phyloP scores from a whole-genome alignment of 37 sponge, comb jelly and placozoan species.

The Haliclona indistincta region DNA sequence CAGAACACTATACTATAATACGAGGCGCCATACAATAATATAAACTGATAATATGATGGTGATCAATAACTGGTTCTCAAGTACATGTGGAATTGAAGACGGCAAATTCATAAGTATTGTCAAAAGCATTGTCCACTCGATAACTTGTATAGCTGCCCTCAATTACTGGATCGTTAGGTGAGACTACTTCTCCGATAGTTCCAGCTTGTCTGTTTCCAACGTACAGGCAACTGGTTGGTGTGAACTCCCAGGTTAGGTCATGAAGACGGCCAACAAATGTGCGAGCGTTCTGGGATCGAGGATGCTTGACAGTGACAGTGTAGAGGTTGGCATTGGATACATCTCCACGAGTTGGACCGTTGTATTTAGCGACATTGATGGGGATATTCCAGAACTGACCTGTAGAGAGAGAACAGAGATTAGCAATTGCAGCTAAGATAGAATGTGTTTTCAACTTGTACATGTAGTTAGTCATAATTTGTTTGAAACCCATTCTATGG shows the following conservation, averaged over 20 bases:
- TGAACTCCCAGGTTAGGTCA: conserved; percentile 33
- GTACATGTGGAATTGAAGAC: too few species aligned
- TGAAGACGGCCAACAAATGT: conserved; percentile 43
- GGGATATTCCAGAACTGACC: conserved; percentile 75
- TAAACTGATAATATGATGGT: too few species aligned
- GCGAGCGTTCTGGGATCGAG: not conserved
- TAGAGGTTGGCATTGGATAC: not conserved
- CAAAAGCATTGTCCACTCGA: conserved; percentile 23
- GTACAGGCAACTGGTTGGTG: conserved; percentile 28
- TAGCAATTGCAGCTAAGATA: not conserved
- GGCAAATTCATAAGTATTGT: conserved; percentile 17
- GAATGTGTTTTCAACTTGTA: not conserved
- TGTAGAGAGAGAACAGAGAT: not conserved
- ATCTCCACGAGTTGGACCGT: not conserved
- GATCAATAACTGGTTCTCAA: too few species aligned
- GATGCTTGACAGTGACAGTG: conserved; percentile 29
- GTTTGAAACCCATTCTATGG: not conserved
- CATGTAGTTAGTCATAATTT: not conserved
- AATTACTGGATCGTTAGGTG: conserved; percentile 66
- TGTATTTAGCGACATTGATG: conserved; percentile 9
- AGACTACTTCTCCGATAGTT: conserved; percentile 26
- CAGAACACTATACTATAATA: too few species aligned
- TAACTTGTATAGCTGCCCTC: conserved; percentile 58
- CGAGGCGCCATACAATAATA: too few species aligned
- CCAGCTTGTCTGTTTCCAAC: conserved; percentile 60